Evolutionary conservation across 2,888 invertebrate genomes (phyloP), one percentile per base, ranked within the genome.

Genomic region (Aleiodes testaceus): DNA sequence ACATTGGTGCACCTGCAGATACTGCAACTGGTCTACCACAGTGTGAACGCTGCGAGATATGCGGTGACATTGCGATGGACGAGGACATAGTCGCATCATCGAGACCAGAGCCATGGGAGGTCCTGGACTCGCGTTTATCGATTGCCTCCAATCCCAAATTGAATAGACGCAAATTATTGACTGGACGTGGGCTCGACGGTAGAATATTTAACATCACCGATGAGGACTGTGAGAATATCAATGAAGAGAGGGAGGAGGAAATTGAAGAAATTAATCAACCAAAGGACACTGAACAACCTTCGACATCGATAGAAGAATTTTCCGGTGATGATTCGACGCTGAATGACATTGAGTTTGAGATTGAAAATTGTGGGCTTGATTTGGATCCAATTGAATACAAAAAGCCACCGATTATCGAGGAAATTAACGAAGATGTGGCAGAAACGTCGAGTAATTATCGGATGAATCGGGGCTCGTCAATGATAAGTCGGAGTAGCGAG

Each of bases 21-120:
- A 16, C 36, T 1, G 65, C 26, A 3, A 65, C 75, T 12, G 76
- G 69, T 4, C 75, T 76, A 55, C 78, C 77, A 2, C 65, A 81
- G 11, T 82, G 82, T 64, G 86, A 87, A 55, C 76, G 87, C 2
- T 87, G 87, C 71, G 85, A 85, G 65, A 87, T 87, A 20, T 87
- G 86, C 70, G 85, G 82, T 2, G 86, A 87, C 55, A 78, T 78
- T 45, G 67, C 77, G 3, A 64, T 79, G 66, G 74, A 71, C 9
- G 79, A 80, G n/a, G 79, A 72, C 22, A 71, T 76, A 2, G 71
- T 75, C 1, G 75, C 76, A 3, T 78, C 78, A 3, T 76, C 76
- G n/a, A 70, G 73, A n/a, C 75, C 74, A 16, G 77, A 75, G 22
- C 66, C 74, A 9, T 73, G 76, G n/a, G 77, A 77, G 44, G 63